Conservation (phyloP, 2,797 vertebrate species). For the Chaenodraco wilsoni region DNA sequence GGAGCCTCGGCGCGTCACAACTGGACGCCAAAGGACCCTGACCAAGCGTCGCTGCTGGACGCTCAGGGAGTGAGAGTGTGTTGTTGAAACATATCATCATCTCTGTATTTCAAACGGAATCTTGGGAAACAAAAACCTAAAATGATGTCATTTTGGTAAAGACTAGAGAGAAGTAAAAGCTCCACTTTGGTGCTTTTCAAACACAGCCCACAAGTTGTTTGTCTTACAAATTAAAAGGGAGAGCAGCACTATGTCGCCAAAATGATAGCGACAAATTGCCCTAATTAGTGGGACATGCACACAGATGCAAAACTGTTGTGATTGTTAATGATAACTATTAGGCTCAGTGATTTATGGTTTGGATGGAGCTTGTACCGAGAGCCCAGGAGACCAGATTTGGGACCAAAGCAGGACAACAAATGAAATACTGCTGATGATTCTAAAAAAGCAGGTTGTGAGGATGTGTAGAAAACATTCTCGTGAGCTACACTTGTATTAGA, state of each 20-base stretch:
- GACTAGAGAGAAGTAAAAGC: conserved; percentile 4
- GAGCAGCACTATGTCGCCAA: conserved; percentile 64
- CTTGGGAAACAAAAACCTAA: not conserved
- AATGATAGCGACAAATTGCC: conserved; percentile 81
- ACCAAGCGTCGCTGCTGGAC: too few relatives aligned
- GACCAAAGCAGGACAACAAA: conserved; percentile 21
- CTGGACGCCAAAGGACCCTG: too few relatives aligned
- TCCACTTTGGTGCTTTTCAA: conserved; percentile 21
- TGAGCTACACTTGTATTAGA: conserved; percentile 17
- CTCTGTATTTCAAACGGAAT: not conserved
- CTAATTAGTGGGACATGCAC: conserved; percentile 82
- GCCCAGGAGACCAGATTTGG: conserved; percentile 63
- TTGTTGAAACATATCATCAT: not conserved
- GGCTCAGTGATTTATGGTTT: conserved; percentile 74
- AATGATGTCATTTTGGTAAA: not conserved
- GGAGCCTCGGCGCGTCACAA: too few relatives aligned
- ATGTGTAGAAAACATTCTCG: conserved; percentile 21
- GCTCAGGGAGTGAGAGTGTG: too few relatives aligned
- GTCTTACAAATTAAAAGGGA: conserved; percentile 77
- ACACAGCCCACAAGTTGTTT: conserved; percentile 66
- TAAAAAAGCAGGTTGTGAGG: conserved; percentile 27
- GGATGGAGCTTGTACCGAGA: conserved; percentile 54
- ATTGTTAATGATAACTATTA: conserved; percentile 83
- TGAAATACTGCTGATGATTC: conserved; percentile 57
- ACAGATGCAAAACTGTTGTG: conserved; percentile 78